Evolutionary conservation across 2,113 vertebrate species (phyloP), one percentile per base, ranked within the genome.

Genomic region (Cephalopholis sonnerati): DNA sequence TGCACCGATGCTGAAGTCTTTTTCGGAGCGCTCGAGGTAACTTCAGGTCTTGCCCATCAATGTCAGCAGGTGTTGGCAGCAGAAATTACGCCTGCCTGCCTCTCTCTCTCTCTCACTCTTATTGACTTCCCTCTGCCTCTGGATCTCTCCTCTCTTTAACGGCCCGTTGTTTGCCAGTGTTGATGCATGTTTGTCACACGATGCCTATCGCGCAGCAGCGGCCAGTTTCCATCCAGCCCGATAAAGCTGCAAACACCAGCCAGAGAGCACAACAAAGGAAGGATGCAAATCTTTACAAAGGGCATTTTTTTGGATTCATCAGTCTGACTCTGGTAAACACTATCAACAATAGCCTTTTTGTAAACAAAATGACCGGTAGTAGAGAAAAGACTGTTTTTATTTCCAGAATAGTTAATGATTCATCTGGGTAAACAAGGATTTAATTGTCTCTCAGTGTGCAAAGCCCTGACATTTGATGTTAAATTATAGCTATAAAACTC

Each of bases 391-490:
- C 18, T 67, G 25, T 59, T 50, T 27, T 86, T 71, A 73, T 82
- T 81, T 74, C 68, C 77, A 55, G 89, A 85, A 91, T 39, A 77
- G 79, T 86, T 75, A 79, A 87, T 83, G 69, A 87, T 82, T 87
- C 79, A 84, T 84, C 90, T 88, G 68, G 83, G 90, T 92, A 91
- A 94, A 92, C 91, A 87, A 65, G 71, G 85, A 85, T 81, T 84
- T 93, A 89, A 91, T 90, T 91, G 87, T 91, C 71, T 90, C 84
- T 86, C 85, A 84, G 85, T 89, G 83, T 81, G 89, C 83, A 90
- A 92, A 94, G 92, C 91, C 62, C 74, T 91, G 93, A 89, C 92
- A 94, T 87, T 86, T 90, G 75, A 91, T 85, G 85, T 80, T 94
- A 93, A 94, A 94, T 92, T 90, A 87, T 81, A 75, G 90, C 92